Conservation (phyloP, 2,888 invertebrate genomes). For the Anoncus sp. region DNA sequence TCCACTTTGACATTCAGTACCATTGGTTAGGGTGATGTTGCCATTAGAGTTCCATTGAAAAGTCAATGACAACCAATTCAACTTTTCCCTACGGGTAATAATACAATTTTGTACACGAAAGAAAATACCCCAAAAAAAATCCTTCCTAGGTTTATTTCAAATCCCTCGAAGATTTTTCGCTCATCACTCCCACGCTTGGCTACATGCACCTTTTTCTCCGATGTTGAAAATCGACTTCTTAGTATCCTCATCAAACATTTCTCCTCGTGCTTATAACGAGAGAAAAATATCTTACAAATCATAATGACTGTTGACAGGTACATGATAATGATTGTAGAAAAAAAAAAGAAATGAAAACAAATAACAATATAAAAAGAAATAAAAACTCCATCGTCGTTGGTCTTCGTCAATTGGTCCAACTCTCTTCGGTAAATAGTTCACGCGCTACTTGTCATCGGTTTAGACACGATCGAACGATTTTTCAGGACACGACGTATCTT, state of each 20-base stretch:
- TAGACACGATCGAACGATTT: slow-evolving; percentile 59
- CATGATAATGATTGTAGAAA: neutral
- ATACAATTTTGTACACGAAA: too few species aligned
- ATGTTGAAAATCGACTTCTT: too few species aligned
- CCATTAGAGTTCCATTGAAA: too few species aligned
- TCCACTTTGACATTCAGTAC: too few species aligned
- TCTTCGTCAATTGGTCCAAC: slow-evolving; percentile 28
- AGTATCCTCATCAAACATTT: neutral
- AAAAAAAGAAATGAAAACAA: slow-evolving; percentile 2
- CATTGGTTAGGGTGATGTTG: too few species aligned
- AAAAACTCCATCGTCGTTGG: slow-evolving; percentile 1
- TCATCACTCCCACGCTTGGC: too few species aligned
- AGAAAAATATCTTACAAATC: neutral
- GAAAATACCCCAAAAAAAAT: too few species aligned
- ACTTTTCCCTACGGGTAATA: too few species aligned
- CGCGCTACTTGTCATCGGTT: slow-evolving; percentile 62
- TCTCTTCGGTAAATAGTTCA: slow-evolving; percentile 53
- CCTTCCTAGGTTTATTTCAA: too few species aligned
- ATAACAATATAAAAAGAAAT: neutral
- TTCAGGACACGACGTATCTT: slow-evolving; percentile 57
- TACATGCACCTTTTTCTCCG: too few species aligned
- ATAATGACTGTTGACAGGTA: neutral
- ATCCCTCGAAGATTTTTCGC: too few species aligned
- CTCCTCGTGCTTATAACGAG: neutral
- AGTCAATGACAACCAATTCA: too few species aligned